phyloP scores from a whole-genome alignment of 2,113 vertebrate genomes.

The Gymnobelideus leadbeateri region DNA sequence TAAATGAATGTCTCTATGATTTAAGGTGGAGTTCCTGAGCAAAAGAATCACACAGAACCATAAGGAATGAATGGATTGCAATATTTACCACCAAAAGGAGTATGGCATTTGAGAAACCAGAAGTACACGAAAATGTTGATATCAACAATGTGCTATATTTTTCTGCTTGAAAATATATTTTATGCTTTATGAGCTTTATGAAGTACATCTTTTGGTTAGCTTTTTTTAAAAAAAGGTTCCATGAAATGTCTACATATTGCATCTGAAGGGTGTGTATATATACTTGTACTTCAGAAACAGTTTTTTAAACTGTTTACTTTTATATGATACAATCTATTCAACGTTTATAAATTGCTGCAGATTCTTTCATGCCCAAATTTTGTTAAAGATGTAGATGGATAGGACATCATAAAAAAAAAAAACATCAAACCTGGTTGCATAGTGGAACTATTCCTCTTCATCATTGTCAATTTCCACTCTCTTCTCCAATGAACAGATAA shows the following conservation, averaged over 20 bases:
- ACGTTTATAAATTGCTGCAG: constrained; percentile 31
- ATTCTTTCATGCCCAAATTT: constrained; percentile 11
- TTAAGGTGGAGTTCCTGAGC: not conserved
- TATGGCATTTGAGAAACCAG: not conserved
- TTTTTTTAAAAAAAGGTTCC: not conserved
- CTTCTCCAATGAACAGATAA: constrained; percentile 73
- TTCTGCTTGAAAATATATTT: not conserved
- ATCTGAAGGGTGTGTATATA: not conserved
- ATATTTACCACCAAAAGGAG: not conserved
- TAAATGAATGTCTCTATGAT: not conserved
- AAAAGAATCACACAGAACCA: not conserved
- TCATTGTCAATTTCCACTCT: constrained; percentile 70
- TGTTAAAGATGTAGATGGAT: not conserved
- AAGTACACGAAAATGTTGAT: not conserved
- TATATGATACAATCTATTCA: not conserved
- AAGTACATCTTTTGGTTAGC: not conserved
- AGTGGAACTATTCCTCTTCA: constrained; percentile 67
- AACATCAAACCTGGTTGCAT: constrained; percentile 44
- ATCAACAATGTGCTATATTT: not conserved
- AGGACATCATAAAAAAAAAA: constrained; percentile 35
- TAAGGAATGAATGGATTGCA: not conserved
- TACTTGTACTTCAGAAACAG: not conserved
- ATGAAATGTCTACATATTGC: not conserved
- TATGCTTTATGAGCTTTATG: not conserved
- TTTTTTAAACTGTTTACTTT: not conserved